Base-by-base conservation (phyloP, 2,888 invertebrate species). In the Zeuzera pyrina region DNA sequence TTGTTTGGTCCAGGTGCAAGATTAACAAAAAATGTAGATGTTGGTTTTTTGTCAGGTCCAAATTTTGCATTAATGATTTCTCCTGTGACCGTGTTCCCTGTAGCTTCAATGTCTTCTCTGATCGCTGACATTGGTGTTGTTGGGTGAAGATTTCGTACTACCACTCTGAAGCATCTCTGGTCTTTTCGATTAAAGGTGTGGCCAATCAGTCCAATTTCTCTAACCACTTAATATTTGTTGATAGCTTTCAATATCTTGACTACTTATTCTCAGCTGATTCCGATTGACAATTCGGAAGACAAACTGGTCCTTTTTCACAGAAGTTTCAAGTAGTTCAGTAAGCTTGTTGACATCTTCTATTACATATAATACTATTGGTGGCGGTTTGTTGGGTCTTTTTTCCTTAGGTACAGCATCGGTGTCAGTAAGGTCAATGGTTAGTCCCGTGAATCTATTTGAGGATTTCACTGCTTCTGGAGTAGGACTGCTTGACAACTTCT, bases 231-330 rank as follows among this genome's bases (percentile, higher is more conserved):
- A n/a, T n/a, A n/a, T n/a, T n/a, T n/a, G n/a, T n/a, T n/a, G n/a
- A n/a, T n/a, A n/a, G n/a, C n/a, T n/a, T n/a, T n/a, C n/a, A n/a
- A n/a, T n/a, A n/a, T n/a, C n/a, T n/a, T n/a, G n/a, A n/a, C n/a
- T n/a, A 7, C 11, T 33, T n/a, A 39, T 27, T 26, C 35, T 41
- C 5, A 41, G 31, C 26, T 41, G 36, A n/a, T 36, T 40, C 31
- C 21, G 30, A 12, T 38, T 39, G 3, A 36, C 16, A n/a, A 41
- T 39, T 33, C 33, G 31, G 15, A 22, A 36, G 1, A 15, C 31
- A 10, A 38, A 34, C 6, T 31, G 12, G 11, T 25, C 10, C n/a
- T n/a, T n/a, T n/a, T n/a, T n/a, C n/a, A n/a, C n/a, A n/a, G n/a
- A n/a, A n/a, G n/a, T n/a, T n/a, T n/a, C n/a, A n/a, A n/a, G n/a